Base-by-base conservation (phyloP, 37 sponge, comb jelly and placozoan species). In the Oopsacas minuta region DNA sequence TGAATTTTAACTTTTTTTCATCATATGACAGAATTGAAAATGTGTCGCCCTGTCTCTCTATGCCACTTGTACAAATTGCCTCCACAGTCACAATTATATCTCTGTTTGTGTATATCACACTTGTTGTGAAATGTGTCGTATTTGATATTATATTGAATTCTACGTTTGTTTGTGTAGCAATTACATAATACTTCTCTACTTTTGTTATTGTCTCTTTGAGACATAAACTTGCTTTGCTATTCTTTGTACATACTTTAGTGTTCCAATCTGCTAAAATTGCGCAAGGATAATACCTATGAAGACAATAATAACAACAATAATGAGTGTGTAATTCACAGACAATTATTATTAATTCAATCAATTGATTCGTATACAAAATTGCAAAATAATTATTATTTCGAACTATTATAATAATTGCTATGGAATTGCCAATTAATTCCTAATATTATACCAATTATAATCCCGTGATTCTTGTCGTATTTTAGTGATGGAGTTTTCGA, bases 21-120 rank as follows among this genome's bases (percentile, higher is more conserved):
- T 25, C 5, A 61, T 12, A 7, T 20, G 75, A 3, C 28, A 10
- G 1, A 5, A 20, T 5, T 25, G 1, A 32, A 12, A 61, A 61
- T 61, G 75, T 61, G 75, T 61, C 75, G 20, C 75, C 75, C 28
- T 61, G 75, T n/a, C 22, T 61, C 30, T 61, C 75, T 5, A 61
- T n/a, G 30, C 75, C 75, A 25, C 30, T 10, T 61, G 75, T 25
- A n/a, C 75, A 61, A 5, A 3, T 61, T 5, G 28, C 32, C 28
- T 61, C 20, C 1, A 61, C 28, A 42, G 49, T 42, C 15, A 8
- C 49, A 42, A 15, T 42, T 42, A 8, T 15, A 42, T 8, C 15
- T 61, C 28, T 12, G 22, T 3, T 25, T 61, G 22, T 61, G 22
- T 61, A 61, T 3, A 3, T 61, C 7, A 61, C 28, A 25, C 7